A percentile compares a stretch with the other conserved stretches of the same genome.
These are phyloP conservation scores for Salvelinus sp. DNA, from an alignment of 2,113 vertebrate genomes.

Conservation along the genomic window DNA sequence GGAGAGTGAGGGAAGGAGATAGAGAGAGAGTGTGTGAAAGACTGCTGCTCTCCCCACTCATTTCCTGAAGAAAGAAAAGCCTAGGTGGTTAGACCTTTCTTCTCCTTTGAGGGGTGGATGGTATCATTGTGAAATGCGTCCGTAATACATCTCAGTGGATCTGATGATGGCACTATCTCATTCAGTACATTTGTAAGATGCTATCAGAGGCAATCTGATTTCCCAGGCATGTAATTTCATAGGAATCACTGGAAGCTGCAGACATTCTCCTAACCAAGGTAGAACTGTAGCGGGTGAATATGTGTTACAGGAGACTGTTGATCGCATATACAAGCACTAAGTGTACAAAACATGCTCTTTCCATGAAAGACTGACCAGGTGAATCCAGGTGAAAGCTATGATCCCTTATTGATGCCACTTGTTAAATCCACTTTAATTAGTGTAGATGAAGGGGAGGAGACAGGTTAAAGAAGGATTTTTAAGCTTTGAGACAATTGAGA, in stretches of 20 bases:
- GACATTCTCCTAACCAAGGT: not conserved
- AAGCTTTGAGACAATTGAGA: too few species aligned
- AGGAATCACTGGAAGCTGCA: not conserved
- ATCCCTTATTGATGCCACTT: too few species aligned
- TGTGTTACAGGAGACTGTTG: too few species aligned
- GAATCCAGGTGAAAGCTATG: too few species aligned
- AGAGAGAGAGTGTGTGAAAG: too few species aligned
- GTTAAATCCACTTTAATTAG: too few species aligned
- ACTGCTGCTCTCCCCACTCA: conserved; percentile 11
- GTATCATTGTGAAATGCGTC: not conserved
- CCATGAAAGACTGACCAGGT: too few species aligned
- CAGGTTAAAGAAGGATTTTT: too few species aligned
- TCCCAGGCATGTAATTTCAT: conserved; percentile 44
- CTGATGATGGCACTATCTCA: not conserved
- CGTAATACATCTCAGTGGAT: not conserved
- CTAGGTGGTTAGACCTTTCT: not conserved
- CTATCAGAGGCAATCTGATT: conserved; percentile 49
- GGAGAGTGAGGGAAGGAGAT: not conserved
- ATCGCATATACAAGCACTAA: too few species aligned
- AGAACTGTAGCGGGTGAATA: too few species aligned
- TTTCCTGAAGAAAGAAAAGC: conserved; percentile 43
- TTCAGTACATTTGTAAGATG: conserved; percentile 12
- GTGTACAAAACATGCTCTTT: too few species aligned
- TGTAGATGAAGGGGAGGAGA: too few species aligned
- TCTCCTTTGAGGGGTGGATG: conserved; percentile 10